A percentile compares a stretch with the other conserved stretches of the same genome.
Evolutionary conservation across 2,113 vertebrate genomes (phyloP).

Genomic region (Serinus canaria): DNA sequence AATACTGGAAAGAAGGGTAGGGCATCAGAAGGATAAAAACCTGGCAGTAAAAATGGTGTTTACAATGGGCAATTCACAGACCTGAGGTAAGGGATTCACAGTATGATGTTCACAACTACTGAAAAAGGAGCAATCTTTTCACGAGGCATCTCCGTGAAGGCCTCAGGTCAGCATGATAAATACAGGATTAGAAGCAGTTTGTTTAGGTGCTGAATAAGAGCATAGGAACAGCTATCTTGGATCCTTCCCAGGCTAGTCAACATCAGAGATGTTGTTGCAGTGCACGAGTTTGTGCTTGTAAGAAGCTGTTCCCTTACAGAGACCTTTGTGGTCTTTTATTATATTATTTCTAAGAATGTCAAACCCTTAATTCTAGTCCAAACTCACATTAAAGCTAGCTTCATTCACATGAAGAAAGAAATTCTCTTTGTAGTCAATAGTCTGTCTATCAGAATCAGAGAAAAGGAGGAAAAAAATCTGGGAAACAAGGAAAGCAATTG

Average conservation of each 20-base stretch:
- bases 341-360: neutral
- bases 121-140: neutral
- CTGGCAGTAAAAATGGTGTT: neutral
- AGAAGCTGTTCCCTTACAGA: neutral
- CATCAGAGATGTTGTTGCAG: neutral
- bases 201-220: neutral
- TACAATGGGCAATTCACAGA: neutral
- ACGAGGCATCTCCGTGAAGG: neutral
- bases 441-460: neutral
- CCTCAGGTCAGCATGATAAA: neutral
- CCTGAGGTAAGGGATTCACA: neutral
- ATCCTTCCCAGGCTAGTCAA: neutral
- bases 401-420: neutral
- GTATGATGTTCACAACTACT: neutral
- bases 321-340: neutral
- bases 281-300: neutral
- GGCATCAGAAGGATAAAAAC: neutral
- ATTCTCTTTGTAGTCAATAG: neutral
- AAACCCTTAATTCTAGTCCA: neutral
- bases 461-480: too few species aligned
- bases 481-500: fast-evolving
- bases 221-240: neutral
- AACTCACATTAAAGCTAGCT: neutral
- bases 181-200: neutral
- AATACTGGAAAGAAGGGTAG: neutral